Percentiles rank a stretch among this genome's conserved stretches.
Conservation (phyloP, 2,113 vertebrate genomes). For the Spermophilus dauricus region DNA sequence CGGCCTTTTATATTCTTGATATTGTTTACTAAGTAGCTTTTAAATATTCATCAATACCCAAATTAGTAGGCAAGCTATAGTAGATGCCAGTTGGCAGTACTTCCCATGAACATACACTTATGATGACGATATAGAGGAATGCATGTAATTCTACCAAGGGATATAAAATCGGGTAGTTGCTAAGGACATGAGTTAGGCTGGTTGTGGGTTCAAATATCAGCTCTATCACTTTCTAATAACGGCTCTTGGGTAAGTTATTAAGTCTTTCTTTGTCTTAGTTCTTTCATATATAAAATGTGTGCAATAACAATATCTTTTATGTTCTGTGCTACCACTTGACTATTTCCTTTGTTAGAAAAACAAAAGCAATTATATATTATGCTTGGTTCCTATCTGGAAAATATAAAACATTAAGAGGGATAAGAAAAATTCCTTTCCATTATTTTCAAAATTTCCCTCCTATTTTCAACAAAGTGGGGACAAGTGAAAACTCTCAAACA, state of each 20-base stretch:
- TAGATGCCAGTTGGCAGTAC: background rate
- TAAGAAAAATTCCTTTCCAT: background rate
- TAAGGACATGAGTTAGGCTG: background rate
- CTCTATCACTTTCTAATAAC: background rate
- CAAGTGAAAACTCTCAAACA: conserved; percentile 44
- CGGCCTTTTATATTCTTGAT: conserved; percentile 29
- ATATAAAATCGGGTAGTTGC: background rate
- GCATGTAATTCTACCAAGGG: background rate
- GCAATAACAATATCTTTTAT: background rate
- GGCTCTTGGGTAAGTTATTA: background rate
- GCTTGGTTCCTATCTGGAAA: conserved; percentile 27
- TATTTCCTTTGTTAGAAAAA: conserved; percentile 63
- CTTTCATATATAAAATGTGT: conserved; percentile 19
- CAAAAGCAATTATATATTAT: conserved; percentile 54
- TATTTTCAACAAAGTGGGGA: conserved; percentile 54
- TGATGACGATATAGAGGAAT: background rate
- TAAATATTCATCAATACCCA: conserved; percentile 20
- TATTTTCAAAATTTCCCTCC: background rate
- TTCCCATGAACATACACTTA: background rate
- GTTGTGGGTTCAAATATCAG: background rate
- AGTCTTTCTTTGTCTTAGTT: conserved; percentile 21
- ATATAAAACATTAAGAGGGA: conserved; percentile 54
- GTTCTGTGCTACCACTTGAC: background rate
- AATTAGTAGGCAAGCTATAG: conserved; percentile 41
- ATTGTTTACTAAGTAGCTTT: background rate